phyloP scores from a whole-genome alignment of 2,888 invertebrate species.

The Clivina fossor region DNA sequence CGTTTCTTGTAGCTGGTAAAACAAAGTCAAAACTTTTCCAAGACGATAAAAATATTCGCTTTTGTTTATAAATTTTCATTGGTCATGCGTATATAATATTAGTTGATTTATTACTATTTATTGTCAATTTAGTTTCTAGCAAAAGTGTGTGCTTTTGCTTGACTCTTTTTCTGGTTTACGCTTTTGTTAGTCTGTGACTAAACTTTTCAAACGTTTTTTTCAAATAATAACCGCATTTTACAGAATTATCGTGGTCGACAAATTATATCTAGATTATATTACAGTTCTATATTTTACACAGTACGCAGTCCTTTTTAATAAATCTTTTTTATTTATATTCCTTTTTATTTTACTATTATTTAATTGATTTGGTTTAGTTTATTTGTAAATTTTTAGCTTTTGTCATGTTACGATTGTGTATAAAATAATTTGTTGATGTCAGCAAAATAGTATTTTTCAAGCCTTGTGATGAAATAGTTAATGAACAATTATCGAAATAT shows the following conservation, averaged over 20 bases:
- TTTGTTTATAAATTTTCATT: conserved; percentile 26
- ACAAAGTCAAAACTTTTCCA: conserved; percentile 53
- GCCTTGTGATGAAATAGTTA: conserved; percentile 21
- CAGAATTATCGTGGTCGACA: conserved; percentile 13
- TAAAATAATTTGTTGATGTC: conserved; percentile 31
- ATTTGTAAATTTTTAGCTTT: conserved; percentile 24
- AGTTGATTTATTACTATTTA: conserved; percentile 16
- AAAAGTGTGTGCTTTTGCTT: conserved; percentile 35
- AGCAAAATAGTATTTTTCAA: conserved; percentile 28
- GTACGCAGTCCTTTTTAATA: too few relatives aligned
- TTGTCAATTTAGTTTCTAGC: conserved; percentile 32
- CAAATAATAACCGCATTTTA: conserved; percentile 25
- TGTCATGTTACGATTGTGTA: conserved; percentile 28
- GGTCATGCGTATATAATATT: conserved; percentile 24
- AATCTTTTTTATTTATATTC: not conserved
- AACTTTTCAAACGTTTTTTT: conserved; percentile 25
- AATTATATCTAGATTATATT: too few relatives aligned
- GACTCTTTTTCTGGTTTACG: conserved; percentile 30
- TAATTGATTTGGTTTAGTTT: not conserved
- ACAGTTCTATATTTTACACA: too few relatives aligned
- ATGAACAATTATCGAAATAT: conserved; percentile 11
- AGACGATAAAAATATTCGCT: conserved; percentile 27
- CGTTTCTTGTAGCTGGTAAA: conserved; percentile 51
- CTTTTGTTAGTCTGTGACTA: conserved; percentile 33
- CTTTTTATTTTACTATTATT: not conserved